Base-by-base conservation (phyloP, 2,113 vertebrate genomes). In the Phalacrocorax carbo region DNA sequence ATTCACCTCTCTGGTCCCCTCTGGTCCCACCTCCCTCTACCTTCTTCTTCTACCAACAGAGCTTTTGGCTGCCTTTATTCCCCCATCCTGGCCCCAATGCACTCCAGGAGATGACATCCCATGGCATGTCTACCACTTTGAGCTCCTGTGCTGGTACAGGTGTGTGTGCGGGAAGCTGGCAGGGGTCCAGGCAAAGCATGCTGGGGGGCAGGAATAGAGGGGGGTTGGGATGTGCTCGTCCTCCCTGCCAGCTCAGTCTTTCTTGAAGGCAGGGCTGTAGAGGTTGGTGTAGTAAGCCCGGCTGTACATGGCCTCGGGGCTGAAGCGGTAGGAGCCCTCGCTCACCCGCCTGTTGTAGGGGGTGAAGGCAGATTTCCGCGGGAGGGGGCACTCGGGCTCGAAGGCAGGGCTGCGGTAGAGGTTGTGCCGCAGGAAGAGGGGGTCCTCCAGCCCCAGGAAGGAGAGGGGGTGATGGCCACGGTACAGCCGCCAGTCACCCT, bases 261-360 rank as follows among this genome's bases (percentile, higher is more conserved):
- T 98, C 94, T 98, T 98, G 94, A 95, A 92, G 68, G 89, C 58
- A 8, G 97, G 96, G 51, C 32, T 93, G 88, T 98, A 96, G 78
- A 96, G 69, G 66, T 94, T 96, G 92, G n/a, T 20, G 16, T 97
- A 97, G 89, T 97, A 97, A 15, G 97, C 73, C 12, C 97, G 97
- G 83, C 93, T 70, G 81, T 97, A 97, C 73, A 95, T 16, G 66
- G 97, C 60, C 86, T 98, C 98, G 8, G 97, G 95, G 82, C 97
- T 96, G 88, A 97, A 97, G 66, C 98, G 97, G 94, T 97, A 98
- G 82, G 98, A 97, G 82, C 98, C 98, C 92, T 98, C 98, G 7
- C 97, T 98, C 69, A 98, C 97, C 10, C 98, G 84, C 89, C 97
- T 94, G 87, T 60, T 69, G 86, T 88, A 95, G 30, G 95, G 92